Evolutionary conservation across 1,140 invertebrate species (phyloP).

Genomic region (Drosophila sp.): DNA sequence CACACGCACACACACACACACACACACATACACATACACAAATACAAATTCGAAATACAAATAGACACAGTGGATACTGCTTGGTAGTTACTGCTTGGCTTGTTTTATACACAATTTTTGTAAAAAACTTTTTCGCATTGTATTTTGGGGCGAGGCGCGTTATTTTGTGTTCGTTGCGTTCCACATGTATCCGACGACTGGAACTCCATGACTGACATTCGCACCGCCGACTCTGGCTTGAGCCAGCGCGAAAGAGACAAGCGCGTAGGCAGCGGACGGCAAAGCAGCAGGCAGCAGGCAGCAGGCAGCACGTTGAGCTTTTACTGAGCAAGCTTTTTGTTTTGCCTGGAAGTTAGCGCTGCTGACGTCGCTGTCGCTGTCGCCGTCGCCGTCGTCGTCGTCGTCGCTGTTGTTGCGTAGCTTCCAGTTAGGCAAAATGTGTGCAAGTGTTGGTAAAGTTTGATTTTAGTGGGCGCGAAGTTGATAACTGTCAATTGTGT

Average conservation of each 20-base stretch:
- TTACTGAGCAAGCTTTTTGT: conserved; percentile 29
- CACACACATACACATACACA: conserved; percentile 21
- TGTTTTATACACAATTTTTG: conserved; percentile 58
- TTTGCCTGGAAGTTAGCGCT: conserved; percentile 13
- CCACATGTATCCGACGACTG: conserved; percentile 84
- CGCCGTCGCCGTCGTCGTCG: neutral
- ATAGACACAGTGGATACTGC: conserved; percentile 16
- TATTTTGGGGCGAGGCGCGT: conserved; percentile 62
- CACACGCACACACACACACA: conserved; percentile 23
- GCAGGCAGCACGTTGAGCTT: conserved; percentile 17
- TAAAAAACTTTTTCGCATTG: conserved; percentile 76
- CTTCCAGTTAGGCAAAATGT: conserved; percentile 31
- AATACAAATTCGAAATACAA: too few species aligned
- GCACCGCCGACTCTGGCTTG: conserved; percentile 42
- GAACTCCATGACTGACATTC: conserved; percentile 81
- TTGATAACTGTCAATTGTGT: conserved; percentile 58
- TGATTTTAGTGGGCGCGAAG: conserved; percentile 58
- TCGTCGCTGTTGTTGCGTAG: conserved; percentile 3
- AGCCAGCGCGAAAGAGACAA: conserved; percentile 25
- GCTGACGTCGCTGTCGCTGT: conserved; percentile 3
- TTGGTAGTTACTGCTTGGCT: conserved; percentile 33
- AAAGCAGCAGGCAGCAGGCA: conserved; percentile 13
- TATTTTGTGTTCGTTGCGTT: conserved; percentile 73
- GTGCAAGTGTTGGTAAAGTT: conserved; percentile 51
- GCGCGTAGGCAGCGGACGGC: conserved; percentile 9